Conservation (phyloP, 1,140 invertebrate species). For the Nixonia krombeini region DNA sequence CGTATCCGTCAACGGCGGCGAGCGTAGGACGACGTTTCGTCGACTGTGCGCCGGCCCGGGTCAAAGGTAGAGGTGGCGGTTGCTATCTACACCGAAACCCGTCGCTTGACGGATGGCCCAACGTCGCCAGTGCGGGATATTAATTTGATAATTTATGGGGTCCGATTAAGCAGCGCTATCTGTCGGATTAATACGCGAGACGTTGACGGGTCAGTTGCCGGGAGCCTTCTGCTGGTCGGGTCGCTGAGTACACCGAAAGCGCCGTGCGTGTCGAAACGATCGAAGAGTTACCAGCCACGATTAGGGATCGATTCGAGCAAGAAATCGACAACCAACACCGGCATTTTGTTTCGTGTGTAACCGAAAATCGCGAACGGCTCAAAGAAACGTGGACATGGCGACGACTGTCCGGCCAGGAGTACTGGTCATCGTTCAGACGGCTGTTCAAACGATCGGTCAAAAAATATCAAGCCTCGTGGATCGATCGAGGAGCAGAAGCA, state of each 20-base stretch:
- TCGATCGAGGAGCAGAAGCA: conserved; percentile 15
- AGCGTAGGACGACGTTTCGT: conserved; percentile 6
- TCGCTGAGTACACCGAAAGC: no score
- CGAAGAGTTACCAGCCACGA: no score
- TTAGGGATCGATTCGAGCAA: no score
- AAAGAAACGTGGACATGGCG: no score
- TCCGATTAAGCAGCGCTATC: conserved; percentile 69
- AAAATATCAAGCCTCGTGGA: conserved; percentile 5
- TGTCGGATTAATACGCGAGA: conserved; percentile 66
- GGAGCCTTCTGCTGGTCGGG: conserved; percentile 19
- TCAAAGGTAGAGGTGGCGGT: conserved; percentile 41
- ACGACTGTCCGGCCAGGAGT: background rate
- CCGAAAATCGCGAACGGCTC: no score
- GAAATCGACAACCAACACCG: no score
- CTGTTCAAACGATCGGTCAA: conserved; percentile 15
- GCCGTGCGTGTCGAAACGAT: no score
- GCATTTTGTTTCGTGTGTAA: no score
- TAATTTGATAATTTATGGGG: conserved; percentile 72
- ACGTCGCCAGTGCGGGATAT: conserved; percentile 65
- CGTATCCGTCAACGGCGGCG: conserved; percentile 11
- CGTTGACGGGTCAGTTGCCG: conserved; percentile 65
- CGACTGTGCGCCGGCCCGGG: conserved; percentile 1
- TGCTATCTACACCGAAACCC: conserved; percentile 60
- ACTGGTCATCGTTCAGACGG: conserved; percentile 1
- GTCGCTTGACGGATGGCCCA: conserved; percentile 69